Evolutionary conservation across 2,113 vertebrate species (phyloP).

Genomic region (Misgurnus anguillicaudatus): DNA sequence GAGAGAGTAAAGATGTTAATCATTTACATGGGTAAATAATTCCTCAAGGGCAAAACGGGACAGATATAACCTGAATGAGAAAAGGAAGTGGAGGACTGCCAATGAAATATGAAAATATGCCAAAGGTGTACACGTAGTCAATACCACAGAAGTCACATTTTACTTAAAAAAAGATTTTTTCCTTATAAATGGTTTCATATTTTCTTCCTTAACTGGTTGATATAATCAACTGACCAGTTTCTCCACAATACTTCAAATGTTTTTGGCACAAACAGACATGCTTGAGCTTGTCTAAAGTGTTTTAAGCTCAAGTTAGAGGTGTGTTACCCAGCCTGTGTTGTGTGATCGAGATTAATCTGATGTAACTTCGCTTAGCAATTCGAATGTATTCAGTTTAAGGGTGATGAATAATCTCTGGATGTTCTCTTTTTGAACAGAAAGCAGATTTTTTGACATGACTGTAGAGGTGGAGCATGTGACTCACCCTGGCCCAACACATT

Average conservation of each 20-base stretch:
- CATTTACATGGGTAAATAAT: slow-evolving; percentile 69
- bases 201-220: neutral
- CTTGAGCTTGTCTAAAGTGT: slow-evolving; percentile 31
- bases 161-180: no score
- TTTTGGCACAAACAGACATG: slow-evolving; percentile 29
- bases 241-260: neutral
- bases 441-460: slow-evolving; percentile 25
- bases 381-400: neutral
- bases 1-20: slow-evolving; percentile 62
- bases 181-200: no score
- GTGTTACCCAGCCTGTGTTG: neutral
- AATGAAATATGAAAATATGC: neutral
- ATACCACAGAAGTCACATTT: no score
- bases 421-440: neutral
- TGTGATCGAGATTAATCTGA: neutral
- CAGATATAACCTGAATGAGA: slow-evolving; percentile 43
- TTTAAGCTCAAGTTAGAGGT: neutral
- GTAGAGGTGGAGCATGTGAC: slow-evolving; percentile 57
- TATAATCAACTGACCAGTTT: neutral
- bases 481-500: slow-evolving; percentile 69
- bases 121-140: no score
- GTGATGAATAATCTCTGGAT: neutral
- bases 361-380: neutral
- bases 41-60: slow-evolving; percentile 64
- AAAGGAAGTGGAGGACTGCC: neutral